These are phyloP conservation scores for Sorex fumeus DNA, from an alignment of 2,113 vertebrate genomes.

Conservation along the genomic window DNA sequence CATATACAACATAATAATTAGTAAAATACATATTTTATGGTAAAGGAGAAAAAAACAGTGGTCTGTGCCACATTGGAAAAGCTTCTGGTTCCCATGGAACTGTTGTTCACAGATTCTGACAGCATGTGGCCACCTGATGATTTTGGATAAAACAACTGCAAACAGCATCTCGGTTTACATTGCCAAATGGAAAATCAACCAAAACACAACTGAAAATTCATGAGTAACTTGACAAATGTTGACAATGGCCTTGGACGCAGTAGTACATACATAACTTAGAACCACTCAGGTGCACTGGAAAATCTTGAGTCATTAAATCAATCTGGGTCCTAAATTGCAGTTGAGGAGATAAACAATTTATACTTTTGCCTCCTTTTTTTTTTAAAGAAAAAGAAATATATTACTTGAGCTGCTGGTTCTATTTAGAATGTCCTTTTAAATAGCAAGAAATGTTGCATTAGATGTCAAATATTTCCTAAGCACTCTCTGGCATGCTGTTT, in stretches of 20 bases:
- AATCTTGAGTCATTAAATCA: constrained; percentile 28
- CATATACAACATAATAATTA: background rate
- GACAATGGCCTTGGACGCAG: constrained; percentile 4
- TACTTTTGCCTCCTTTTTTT: background rate
- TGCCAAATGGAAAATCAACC: constrained; percentile 63
- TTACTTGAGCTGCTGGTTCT: constrained; percentile 20
- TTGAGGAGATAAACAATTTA: constrained; percentile 35
- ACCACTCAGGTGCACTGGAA: background rate
- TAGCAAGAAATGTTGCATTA: background rate
- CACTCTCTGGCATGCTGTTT: background rate
- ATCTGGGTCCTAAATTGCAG: constrained; percentile 12
- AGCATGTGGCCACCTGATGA: constrained; percentile 54
- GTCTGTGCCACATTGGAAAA: background rate
- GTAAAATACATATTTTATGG: constrained; percentile 47
- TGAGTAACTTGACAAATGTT: constrained; percentile 57
- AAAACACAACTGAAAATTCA: constrained; percentile 66
- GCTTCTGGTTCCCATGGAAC: constrained; percentile 73
- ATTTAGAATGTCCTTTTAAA: constrained; percentile 45
- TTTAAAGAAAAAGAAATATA: background rate
- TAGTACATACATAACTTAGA: constrained; percentile 35
- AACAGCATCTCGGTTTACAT: constrained; percentile 65
- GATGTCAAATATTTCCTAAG: background rate
- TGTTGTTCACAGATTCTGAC: background rate
- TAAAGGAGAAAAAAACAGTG: background rate
- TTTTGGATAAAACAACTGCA: constrained; percentile 64